Evolutionary conservation across 53 echinoderm and acorn worm genomes (phyloP), one percentile per base, ranked within the genome.

Genomic region (Echinometra lucunter): DNA sequence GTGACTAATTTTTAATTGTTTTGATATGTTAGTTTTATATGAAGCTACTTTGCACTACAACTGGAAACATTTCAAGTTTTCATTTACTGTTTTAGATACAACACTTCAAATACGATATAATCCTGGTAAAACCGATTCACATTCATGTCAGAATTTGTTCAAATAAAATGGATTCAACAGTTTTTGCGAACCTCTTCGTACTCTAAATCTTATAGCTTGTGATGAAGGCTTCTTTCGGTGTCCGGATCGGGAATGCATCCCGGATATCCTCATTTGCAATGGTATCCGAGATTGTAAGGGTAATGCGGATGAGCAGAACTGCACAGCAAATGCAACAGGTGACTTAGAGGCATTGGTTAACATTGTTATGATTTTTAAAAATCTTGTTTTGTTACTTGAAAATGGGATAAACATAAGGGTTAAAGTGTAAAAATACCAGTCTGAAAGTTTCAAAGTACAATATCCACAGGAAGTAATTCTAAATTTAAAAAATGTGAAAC

Each of bases 271-370:
- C 28, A 9, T 92, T 32, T 92, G 92, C 57, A 92, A 92, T n/a
- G 92, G 92, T 32, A 78, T 92, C 56, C 49, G 92, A 78, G 92
- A 92, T 57, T 92, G 92, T 56, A 74, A 55, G 37, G 92, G 92
- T 35, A 57, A 34, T 55, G 49, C 32, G 1, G 92, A 92, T 78
- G 92, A 92, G 19, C 72, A 58, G 75, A 92, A 92, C 78, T 92
- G 92, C 27, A 92, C 75, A 15, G 18, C 5, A 49, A 78, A 57
- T 74, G 72, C 55, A 60, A 58, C 38, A 89, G 89, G 89, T 89
- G 28, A 18, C 12, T 34, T 72, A 30, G n/a, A n/a, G n/a, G n/a
- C n/a, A n/a, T n/a, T n/a, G n/a, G n/a, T n/a, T n/a, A n/a, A n/a
- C n/a, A n/a, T n/a, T 16, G 30, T 32, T 4, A 8, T 70, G 9